These are phyloP conservation scores for Chelon labrosus DNA, from an alignment of 2,797 vertebrate species.

Conservation along the genomic window DNA sequence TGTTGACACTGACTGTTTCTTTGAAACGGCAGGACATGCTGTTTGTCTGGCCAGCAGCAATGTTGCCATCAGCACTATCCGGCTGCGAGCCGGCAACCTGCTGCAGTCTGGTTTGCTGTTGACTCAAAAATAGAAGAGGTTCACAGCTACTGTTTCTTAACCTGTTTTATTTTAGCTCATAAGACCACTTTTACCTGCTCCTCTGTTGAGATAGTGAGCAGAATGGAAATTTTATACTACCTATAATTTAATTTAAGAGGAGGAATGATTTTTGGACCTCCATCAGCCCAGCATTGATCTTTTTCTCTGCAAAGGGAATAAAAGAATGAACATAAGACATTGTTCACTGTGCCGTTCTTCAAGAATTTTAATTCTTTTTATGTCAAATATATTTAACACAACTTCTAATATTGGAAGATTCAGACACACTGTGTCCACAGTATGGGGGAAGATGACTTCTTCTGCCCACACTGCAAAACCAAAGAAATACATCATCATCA, in stretches of 20 bases:
- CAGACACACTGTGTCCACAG: slow-evolving; percentile 13
- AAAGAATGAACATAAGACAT: neutral
- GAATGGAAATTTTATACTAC: neutral
- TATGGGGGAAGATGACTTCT: slow-evolving; percentile 3
- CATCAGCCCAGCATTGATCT: neutral
- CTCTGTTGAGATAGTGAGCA: neutral
- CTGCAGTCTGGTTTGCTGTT: slow-evolving; percentile 6
- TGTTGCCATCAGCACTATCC: neutral
- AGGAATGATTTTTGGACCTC: neutral
- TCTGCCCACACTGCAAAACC: slow-evolving; percentile 37
- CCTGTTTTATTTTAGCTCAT: slow-evolving; percentile 7
- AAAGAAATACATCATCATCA: slow-evolving; percentile 6
- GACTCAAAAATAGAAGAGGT: slow-evolving; percentile 24
- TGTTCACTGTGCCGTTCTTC: neutral
- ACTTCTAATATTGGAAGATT: slow-evolving; percentile 1
- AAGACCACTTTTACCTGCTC: neutral
- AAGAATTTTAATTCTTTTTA: slow-evolving; percentile 14
- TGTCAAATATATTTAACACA: slow-evolving; percentile 20
- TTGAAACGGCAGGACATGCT: slow-evolving; percentile 16
- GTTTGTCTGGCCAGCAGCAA: slow-evolving; percentile 22
- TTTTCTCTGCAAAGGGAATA: neutral
- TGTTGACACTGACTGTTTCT: slow-evolving; percentile 26
- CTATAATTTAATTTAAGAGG: no score
- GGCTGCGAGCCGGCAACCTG: slow-evolving; percentile 34
- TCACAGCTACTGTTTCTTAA: neutral